A percentile compares a stretch with the other conserved stretches of the same genome.
Evolutionary conservation across 2,888 invertebrate genomes (phyloP).

Genomic region (Acleris sparsana): DNA sequence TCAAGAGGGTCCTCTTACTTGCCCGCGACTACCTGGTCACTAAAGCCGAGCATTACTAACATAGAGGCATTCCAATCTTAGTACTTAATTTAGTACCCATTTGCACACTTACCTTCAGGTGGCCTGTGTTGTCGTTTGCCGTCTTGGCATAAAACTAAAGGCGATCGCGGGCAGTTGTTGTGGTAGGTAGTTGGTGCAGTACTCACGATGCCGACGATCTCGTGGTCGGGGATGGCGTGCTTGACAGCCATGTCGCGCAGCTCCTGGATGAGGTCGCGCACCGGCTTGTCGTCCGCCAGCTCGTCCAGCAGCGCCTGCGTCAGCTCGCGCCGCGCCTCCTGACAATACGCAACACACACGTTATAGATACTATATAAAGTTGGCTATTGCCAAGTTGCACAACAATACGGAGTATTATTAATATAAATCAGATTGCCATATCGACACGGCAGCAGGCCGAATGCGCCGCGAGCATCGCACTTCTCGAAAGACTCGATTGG

Average conservation of each 20-base stretch:
- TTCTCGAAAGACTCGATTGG: slow-evolving; percentile 38
- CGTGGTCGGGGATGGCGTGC: slow-evolving; percentile 94
- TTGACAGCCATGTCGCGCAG: slow-evolving; percentile 93
- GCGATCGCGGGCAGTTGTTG: no score
- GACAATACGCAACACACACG: slow-evolving; percentile 52
- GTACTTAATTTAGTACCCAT: no score
- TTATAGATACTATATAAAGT: background rate
- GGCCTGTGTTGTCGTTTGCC: no score
- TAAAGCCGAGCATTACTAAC: no score
- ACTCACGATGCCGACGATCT: slow-evolving; percentile 93
- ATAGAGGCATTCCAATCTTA: no score
- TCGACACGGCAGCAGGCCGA: slow-evolving; percentile 37
- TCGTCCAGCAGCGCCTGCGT: slow-evolving; percentile 90
- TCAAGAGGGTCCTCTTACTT: no score
- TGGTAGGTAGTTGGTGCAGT: background rate
- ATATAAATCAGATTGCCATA: slow-evolving; percentile 43
- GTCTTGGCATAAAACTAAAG: no score
- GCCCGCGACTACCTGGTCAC: no score
- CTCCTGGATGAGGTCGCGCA: slow-evolving; percentile 93
- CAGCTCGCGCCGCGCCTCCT: slow-evolving; percentile 81
- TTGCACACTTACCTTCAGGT: no score
- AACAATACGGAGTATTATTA: background rate
- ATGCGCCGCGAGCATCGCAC: slow-evolving; percentile 22
- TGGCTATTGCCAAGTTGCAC: background rate
- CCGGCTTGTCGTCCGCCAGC: slow-evolving; percentile 92